Evolutionary conservation across 2,888 invertebrate species (phyloP).

Genomic region (Quadroppia sp.): DNA sequence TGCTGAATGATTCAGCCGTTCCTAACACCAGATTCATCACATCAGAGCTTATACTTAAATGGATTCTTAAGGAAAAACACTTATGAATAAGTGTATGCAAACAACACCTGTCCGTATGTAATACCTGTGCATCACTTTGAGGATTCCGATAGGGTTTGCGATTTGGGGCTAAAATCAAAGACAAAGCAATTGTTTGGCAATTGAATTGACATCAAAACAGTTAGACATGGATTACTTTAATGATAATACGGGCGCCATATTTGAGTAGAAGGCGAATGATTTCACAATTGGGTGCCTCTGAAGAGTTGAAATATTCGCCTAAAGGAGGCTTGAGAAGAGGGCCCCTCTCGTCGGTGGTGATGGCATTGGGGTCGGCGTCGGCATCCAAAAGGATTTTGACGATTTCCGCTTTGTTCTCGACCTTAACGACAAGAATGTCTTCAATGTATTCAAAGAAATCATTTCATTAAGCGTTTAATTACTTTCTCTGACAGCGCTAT

Average conservation of each 20-base stretch:
- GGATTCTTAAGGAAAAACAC: background rate
- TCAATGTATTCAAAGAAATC: background rate
- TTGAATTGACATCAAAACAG: background rate
- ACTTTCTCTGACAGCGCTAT: constrained; percentile 62
- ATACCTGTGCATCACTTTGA: constrained; percentile 71
- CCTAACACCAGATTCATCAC: constrained; percentile 64
- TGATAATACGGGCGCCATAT: constrained; percentile 63
- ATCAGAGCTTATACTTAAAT: constrained; percentile 44
- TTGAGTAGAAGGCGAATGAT: constrained; percentile 67
- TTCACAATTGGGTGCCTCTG: constrained; percentile 63
- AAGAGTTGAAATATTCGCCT: constrained; percentile 68
- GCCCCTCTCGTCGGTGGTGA: constrained; percentile 66
- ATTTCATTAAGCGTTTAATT: background rate
- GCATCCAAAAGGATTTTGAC: constrained; percentile 53
- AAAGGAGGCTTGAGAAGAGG: constrained; percentile 71
- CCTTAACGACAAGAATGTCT: constrained; percentile 50
- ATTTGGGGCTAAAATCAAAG: constrained; percentile 65
- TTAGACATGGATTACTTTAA: constrained; percentile 52
- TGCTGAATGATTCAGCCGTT: constrained; percentile 71
- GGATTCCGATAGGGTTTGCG: constrained; percentile 74
- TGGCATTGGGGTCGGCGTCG: constrained; percentile 59
- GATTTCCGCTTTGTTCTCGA: constrained; percentile 60
- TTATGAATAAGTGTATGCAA: background rate
- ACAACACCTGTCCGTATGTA: no score
- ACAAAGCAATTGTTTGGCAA: background rate